Conservation (phyloP, 2,888 invertebrate genomes). For the Athripsodes cinereus region DNA sequence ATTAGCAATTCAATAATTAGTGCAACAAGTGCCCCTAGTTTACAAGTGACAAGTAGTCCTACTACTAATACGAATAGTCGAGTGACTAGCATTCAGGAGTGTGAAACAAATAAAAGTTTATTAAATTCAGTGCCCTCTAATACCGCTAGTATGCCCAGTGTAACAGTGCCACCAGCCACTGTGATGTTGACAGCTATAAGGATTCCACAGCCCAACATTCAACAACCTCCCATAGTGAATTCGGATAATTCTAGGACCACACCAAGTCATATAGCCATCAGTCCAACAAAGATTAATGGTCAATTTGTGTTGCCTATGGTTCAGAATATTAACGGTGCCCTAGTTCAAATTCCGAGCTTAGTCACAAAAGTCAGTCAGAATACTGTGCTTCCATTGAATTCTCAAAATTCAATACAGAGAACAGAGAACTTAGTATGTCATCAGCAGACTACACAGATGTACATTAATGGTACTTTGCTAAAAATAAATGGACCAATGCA, state of each 20-base stretch:
- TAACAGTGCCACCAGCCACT: slow-evolving; percentile 47
- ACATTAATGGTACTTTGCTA: slow-evolving; percentile 48
- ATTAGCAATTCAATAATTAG: neutral
- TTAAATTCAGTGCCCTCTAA: neutral
- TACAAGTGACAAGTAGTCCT: neutral
- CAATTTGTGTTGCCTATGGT: slow-evolving; percentile 55
- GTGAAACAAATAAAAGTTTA: neutral
- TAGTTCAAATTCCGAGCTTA: slow-evolving; percentile 57
- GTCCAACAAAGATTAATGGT: slow-evolving; percentile 46
- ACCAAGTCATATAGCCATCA: slow-evolving; percentile 29
- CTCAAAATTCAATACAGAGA: slow-evolving; percentile 16
- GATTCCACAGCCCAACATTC: slow-evolving; percentile 49
- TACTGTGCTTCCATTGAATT: slow-evolving; percentile 40
- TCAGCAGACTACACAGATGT: slow-evolving; percentile 40
- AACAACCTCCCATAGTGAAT: slow-evolving; percentile 31
- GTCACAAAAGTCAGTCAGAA: slow-evolving; percentile 52
- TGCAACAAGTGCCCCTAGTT: neutral
- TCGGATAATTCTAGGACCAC: slow-evolving; percentile 4
- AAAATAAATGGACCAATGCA: slow-evolving; percentile 44
- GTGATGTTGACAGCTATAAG: slow-evolving; percentile 53
- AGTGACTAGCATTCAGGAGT: neutral
- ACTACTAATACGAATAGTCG: neutral
- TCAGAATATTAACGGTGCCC: slow-evolving; percentile 52
- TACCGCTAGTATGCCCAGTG: neutral
- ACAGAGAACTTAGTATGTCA: slow-evolving; percentile 19